Base-by-base conservation (phyloP, 2,113 vertebrate genomes). In the Maccullochella peelii region DNA sequence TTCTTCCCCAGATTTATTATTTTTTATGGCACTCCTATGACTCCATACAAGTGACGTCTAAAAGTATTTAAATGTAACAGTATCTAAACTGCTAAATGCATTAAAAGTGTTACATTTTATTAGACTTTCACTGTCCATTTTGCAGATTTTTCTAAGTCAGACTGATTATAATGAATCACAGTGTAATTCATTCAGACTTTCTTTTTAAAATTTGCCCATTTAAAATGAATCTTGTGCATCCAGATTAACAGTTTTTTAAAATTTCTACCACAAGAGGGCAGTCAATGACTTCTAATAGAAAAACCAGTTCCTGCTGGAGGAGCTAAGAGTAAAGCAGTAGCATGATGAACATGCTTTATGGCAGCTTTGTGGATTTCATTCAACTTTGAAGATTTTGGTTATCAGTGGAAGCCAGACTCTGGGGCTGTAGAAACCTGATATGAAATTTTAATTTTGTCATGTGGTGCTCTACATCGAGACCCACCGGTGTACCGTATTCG, bases 181-280 rank as follows among this genome's bases (percentile, higher is more conserved):
- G 23, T 40, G 6, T 52, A 40, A 62, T 50, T 38, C 0, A 33
- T 36, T 58, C 4, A 36, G 44, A 16, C 4, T 42, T 54, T 18
- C 25, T 58, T 38, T 38, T 38, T 38, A n/a, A 73, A 49, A 52
- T 21, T 23, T 40, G n/a, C 30, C 20, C 1, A 12, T 36, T 77
- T n/a, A 27, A 73, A 72, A 72, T 23, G 5, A 65, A 36, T 65
- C 9, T 14, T 18, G 0, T 27, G 61, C 8, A 23, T 18, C 23
- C 54, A 54, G 6, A 50, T 25, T 14, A 61, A 1, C 10, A 18
- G 25, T 61, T 15, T 44, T 73, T 77, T 30, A 11, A 12, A 4
- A 2, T 40, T 50, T 57, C 18, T 44, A 38, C 94, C 95, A 94
- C 93, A 68, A 80, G 95, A 84, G 90, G 93, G 93, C 93, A 90